Percentiles rank a stretch among this genome's conserved stretches.
phyloP scores from a whole-genome alignment of 1,140 invertebrate genomes.

The Drosophila gunungcola region DNA sequence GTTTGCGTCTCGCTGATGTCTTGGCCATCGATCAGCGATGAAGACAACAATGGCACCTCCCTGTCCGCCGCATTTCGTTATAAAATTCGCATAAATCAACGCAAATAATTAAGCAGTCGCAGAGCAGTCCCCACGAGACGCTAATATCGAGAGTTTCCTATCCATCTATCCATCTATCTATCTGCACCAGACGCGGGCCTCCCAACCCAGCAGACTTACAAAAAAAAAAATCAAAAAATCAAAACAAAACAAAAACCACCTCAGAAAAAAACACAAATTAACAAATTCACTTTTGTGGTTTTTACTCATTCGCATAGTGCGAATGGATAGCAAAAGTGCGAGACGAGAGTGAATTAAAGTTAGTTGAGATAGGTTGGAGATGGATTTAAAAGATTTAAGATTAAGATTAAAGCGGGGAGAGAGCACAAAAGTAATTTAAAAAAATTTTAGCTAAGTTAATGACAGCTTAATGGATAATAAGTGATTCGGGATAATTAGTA shows the following conservation, averaged over 20 bases:
- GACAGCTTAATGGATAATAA: slow-evolving; percentile 9
- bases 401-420: not conserved
- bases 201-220: not conserved
- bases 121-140: slow-evolving; percentile 50
- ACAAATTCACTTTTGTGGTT: slow-evolving; percentile 61
- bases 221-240: slow-evolving; percentile 13
- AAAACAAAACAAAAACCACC: slow-evolving; percentile 38
- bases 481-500: not conserved
- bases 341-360: slow-evolving; percentile 21
- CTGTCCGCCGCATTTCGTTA: slow-evolving; percentile 52
- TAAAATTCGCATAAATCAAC: slow-evolving; percentile 78
- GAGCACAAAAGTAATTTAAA: not conserved
- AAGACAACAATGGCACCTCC: slow-evolving; percentile 57
- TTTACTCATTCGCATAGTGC: slow-evolving; percentile 45
- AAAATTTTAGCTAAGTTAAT: slow-evolving; percentile 1
- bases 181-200: slow-evolving; percentile 31
- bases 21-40: slow-evolving; percentile 51
- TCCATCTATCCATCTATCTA: slow-evolving; percentile 49
- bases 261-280: slow-evolving; percentile 44
- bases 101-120: slow-evolving; percentile 73
- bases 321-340: slow-evolving; percentile 53
- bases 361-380: slow-evolving; percentile 50
- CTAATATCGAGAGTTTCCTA: slow-evolving; percentile 59
- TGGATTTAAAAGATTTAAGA: not conserved
- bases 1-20: slow-evolving; percentile 30